phyloP scores from a whole-genome alignment of 2,888 invertebrate species.

The Pyrrhia umbra region DNA sequence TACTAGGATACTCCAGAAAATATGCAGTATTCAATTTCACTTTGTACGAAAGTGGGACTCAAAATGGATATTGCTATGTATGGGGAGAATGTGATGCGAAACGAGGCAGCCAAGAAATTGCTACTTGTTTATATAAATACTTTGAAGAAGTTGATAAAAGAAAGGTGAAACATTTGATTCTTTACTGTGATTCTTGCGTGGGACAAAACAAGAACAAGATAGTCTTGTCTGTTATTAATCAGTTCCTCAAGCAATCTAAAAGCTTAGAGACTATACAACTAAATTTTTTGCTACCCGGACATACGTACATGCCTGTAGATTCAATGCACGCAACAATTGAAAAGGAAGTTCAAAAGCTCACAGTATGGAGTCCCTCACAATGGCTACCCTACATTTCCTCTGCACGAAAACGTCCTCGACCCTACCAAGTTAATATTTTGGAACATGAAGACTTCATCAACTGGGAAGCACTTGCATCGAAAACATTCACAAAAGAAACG shows the following conservation, averaged over 20 bases:
- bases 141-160: constrained; percentile 55
- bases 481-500: too few relatives aligned
- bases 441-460: too few relatives aligned
- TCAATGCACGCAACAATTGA: constrained; percentile 59
- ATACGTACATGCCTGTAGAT: constrained; percentile 68
- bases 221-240: constrained; percentile 41
- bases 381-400: too few relatives aligned
- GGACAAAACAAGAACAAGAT: constrained; percentile 57
- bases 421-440: too few relatives aligned
- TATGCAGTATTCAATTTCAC: constrained; percentile 30
- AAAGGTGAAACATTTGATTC: constrained; percentile 31
- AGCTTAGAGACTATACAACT: constrained; percentile 56
- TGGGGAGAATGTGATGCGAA: constrained; percentile 66
- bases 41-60: constrained; percentile 25
- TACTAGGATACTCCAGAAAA: constrained; percentile 29
- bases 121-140: constrained; percentile 54
- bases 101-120: constrained; percentile 64
- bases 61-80: constrained; percentile 28
- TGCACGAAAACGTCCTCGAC: too few relatives aligned
- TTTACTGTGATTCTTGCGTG: constrained; percentile 50
- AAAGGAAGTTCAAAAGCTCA: constrained; percentile 49
- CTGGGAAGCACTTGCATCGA: too few relatives aligned
- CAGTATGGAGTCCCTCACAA: constrained; percentile 61
- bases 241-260: constrained; percentile 49
- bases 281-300: constrained; percentile 66